These are phyloP conservation scores for Hippoglossus hippoglossus DNA, from an alignment of 2,797 vertebrate species.

Conservation along the genomic window DNA sequence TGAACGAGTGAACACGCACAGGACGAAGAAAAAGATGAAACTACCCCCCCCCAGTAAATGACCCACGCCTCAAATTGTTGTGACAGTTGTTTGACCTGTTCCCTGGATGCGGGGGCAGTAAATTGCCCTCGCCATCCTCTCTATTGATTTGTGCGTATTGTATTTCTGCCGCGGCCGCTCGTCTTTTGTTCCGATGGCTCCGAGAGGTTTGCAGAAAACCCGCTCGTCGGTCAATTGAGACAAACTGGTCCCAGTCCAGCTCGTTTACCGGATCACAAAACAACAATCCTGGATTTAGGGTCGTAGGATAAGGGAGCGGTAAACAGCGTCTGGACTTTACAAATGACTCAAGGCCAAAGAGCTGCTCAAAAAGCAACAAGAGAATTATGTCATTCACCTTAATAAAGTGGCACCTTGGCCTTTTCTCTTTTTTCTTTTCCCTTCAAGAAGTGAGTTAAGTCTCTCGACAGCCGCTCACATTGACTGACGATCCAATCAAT, in stretches of 20 bases:
- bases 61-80: slow-evolving; percentile 9
- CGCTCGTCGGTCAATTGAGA: slow-evolving; percentile 53
- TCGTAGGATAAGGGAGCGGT: too few relatives aligned
- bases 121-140: slow-evolving; percentile 12
- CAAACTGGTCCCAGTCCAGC: slow-evolving; percentile 7
- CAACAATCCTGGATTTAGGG: not conserved
- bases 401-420: too few relatives aligned
- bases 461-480: slow-evolving; percentile 41
- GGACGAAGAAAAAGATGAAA: not conserved
- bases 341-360: slow-evolving; percentile 6
- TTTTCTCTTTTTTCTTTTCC: slow-evolving; percentile 24
- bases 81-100: slow-evolving; percentile 33
- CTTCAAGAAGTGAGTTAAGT: slow-evolving; percentile 5
- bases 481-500: slow-evolving; percentile 47
- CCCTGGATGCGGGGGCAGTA: slow-evolving; percentile 10
- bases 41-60: slow-evolving; percentile 1
- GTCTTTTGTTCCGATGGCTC: slow-evolving; percentile 29
- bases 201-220: slow-evolving; percentile 27
- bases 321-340: not conserved
- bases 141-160: slow-evolving; percentile 41
- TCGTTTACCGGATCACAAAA: not conserved
- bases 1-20: not conserved
- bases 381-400: slow-evolving; percentile 32
- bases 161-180: slow-evolving; percentile 28
- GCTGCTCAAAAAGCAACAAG: not conserved